These are phyloP conservation scores for Bathynomus jamesi DNA, from an alignment of 1,140 invertebrate species.

Conservation along the genomic window DNA sequence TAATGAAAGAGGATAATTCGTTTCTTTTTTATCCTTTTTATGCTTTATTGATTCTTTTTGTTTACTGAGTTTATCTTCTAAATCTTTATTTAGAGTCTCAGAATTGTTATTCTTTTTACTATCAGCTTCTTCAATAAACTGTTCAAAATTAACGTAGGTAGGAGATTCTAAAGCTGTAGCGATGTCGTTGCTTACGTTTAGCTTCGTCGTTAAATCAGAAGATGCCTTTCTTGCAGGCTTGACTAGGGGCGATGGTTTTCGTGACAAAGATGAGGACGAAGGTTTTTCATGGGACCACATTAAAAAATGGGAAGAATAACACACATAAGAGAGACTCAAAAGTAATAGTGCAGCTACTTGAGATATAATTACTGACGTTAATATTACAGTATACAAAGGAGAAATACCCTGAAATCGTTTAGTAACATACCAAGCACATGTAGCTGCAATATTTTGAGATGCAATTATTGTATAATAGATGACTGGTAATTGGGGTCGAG, in stretches of 20 bases:
- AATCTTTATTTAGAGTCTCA: no score
- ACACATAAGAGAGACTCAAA: slow-evolving; percentile 24
- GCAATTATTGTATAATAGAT: slow-evolving; percentile 27
- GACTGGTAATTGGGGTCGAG: slow-evolving; percentile 22
- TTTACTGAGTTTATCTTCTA: no score
- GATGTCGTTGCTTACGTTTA: not conserved
- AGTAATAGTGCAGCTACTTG: slow-evolving; percentile 24
- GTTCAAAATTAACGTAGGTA: no score
- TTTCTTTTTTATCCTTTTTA: slow-evolving; percentile 7
- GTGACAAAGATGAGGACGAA: not conserved
- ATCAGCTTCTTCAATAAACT: no score
- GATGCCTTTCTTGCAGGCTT: slow-evolving; percentile 14
- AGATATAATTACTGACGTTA: slow-evolving; percentile 22
- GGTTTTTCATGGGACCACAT: slow-evolving; percentile 20
- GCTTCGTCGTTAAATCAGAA: slow-evolving; percentile 2
- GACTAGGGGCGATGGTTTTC: slow-evolving; percentile 22
- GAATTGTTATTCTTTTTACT: no score
- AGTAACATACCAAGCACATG: slow-evolving; percentile 21
- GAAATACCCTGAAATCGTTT: slow-evolving; percentile 1
- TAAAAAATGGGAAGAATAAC: slow-evolving; percentile 22
- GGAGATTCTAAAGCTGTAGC: slow-evolving; percentile 3
- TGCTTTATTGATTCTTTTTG: no score
- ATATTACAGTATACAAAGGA: slow-evolving; percentile 9
- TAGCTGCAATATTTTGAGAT: slow-evolving; percentile 23
- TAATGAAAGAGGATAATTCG: slow-evolving; percentile 16